A percentile compares a stretch with the other conserved stretches of the same genome.
These are phyloP conservation scores for Nesogale talazaci DNA, from an alignment of 2,113 vertebrate species.

Conservation along the genomic window DNA sequence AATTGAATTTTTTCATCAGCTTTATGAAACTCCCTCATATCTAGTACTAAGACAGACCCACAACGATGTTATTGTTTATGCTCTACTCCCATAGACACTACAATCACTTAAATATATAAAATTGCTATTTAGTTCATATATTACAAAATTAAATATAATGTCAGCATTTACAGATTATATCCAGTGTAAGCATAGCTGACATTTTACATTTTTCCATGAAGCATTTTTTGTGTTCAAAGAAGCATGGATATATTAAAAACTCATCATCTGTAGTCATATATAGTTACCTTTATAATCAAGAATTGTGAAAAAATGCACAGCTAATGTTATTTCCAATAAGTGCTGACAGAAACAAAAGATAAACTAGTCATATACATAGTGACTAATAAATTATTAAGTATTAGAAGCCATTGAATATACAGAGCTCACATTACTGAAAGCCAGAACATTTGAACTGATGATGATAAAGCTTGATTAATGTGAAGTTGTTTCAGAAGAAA, in stretches of 20 bases:
- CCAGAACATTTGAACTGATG: constrained; percentile 4
- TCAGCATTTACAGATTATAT: constrained; percentile 23
- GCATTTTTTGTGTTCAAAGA: constrained; percentile 17
- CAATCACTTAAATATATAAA: not conserved
- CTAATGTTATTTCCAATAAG: constrained; percentile 1
- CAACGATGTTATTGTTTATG: constrained; percentile 11
- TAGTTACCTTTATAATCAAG: not conserved
- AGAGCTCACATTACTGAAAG: constrained; percentile 46
- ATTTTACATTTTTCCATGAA: constrained; percentile 32
- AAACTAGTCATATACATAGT: constrained; percentile 34
- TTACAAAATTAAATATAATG: constrained; percentile 29
- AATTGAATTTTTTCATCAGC: too few species aligned
- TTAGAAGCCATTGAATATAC: not conserved
- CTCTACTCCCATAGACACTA: not conserved
- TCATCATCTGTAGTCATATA: not conserved
- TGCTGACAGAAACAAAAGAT: not conserved
- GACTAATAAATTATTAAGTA: not conserved
- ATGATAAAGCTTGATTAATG: not conserved
- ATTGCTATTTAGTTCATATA: not conserved
- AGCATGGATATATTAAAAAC: not conserved
- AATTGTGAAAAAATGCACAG: constrained; percentile 14
- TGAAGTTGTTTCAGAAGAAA: constrained; percentile 58
- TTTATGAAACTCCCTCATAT: too few species aligned
- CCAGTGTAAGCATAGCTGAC: not conserved
- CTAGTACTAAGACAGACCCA: not conserved